phyloP scores from a whole-genome alignment of 2,113 vertebrate species.

The Laticauda laticaudata region DNA sequence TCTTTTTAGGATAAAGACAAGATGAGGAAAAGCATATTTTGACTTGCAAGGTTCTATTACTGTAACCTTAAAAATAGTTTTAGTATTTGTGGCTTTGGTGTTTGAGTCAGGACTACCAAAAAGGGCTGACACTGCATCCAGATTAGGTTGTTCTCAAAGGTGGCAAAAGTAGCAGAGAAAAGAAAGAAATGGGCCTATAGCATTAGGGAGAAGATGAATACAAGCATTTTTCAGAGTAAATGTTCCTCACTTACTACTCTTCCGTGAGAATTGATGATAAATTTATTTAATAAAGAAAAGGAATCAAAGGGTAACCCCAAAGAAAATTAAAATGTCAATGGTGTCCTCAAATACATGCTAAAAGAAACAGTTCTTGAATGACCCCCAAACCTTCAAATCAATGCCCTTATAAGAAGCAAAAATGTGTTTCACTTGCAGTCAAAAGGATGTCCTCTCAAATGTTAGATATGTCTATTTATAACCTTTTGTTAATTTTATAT shows the following conservation, averaged over 20 bases:
- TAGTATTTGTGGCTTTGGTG: not conserved
- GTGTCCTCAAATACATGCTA: not conserved
- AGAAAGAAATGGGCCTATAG: not conserved
- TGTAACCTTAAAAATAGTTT: not conserved
- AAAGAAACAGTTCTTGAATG: not conserved
- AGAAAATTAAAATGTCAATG: not conserved
- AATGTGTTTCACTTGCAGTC: not conserved
- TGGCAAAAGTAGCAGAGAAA: not conserved
- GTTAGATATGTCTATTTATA: not conserved
- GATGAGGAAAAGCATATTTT: not conserved
- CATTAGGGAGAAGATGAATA: not conserved
- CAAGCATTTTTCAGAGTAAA: not conserved
- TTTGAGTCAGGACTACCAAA: not conserved
- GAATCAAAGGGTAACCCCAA: not conserved
- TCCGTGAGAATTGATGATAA: not conserved
- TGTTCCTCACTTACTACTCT: not conserved
- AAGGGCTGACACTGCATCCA: not conserved
- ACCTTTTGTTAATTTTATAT: not conserved
- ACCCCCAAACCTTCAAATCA: not conserved
- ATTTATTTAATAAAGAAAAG: not conserved
- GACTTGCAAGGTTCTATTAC: not conserved
- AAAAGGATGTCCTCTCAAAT: not conserved
- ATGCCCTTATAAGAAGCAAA: not conserved
- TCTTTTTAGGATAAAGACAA: not conserved
- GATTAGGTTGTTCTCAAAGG: not conserved